These are phyloP conservation scores for Ceratina calcarata DNA, from an alignment of 1,140 invertebrate genomes.

Conservation along the genomic window DNA sequence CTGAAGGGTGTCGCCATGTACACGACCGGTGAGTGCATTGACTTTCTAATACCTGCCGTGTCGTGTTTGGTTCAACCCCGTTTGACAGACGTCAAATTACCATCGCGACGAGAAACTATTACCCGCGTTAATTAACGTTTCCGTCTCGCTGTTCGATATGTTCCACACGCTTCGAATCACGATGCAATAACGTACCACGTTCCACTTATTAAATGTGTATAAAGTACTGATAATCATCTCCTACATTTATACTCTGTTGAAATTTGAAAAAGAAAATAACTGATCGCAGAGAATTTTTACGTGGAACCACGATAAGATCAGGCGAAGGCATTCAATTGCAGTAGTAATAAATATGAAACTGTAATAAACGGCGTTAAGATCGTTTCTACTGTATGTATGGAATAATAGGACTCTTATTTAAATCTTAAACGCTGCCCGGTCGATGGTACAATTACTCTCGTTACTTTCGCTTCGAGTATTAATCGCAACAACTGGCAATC, in stretches of 20 bases:
- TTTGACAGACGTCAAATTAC: slow-evolving; percentile 23
- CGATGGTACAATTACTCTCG: slow-evolving; percentile 5
- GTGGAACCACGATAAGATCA: neutral
- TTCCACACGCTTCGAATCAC: neutral
- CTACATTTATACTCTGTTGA: too few species aligned
- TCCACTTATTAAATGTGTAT: too few species aligned
- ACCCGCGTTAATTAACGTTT: neutral
- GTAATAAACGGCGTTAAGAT: neutral
- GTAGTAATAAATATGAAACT: neutral
- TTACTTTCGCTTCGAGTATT: slow-evolving; percentile 14
- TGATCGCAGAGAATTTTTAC: too few species aligned
- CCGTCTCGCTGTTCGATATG: neutral
- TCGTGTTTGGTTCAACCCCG: neutral
- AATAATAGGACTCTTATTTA: neutral
- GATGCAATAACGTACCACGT: neutral
- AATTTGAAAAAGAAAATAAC: too few species aligned
- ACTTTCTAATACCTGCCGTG: slow-evolving; percentile 23
- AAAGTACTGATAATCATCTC: too few species aligned
- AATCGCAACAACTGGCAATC: slow-evolving; percentile 19
- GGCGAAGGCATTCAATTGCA: neutral
- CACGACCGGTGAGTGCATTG: slow-evolving; percentile 75
- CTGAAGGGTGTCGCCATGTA: slow-evolving; percentile 87
- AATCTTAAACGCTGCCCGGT: neutral
- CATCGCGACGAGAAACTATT: neutral
- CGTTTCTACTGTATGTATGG: neutral